These are phyloP conservation scores for Leucosticte australis DNA, from an alignment of 2,113 vertebrate genomes.

Conservation along the genomic window DNA sequence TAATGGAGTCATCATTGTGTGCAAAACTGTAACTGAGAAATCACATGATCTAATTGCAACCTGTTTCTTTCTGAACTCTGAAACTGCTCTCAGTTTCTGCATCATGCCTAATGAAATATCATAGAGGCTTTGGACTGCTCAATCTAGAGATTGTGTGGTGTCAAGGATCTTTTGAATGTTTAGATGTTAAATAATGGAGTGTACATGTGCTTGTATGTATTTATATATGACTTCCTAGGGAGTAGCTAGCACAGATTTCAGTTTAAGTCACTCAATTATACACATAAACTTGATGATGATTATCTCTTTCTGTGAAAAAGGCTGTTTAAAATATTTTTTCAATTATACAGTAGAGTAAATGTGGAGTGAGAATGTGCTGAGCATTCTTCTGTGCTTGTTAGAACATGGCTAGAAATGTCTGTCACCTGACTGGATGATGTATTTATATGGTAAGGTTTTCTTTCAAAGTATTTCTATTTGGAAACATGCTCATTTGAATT, in stretches of 20 bases:
- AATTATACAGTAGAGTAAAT: background rate
- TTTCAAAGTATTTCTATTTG: background rate
- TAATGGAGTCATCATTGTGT: background rate
- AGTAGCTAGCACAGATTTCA: background rate
- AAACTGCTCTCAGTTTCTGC: background rate
- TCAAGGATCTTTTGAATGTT: background rate
- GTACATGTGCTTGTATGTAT: rapidly evolving
- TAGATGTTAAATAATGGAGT: background rate
- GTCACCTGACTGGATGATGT: background rate
- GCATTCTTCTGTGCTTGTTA: background rate
- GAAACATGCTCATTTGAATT: background rate
- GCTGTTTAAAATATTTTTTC: background rate
- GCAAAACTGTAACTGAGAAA: background rate
- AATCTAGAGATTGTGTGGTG: background rate
- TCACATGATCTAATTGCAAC: background rate
- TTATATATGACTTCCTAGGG: background rate
- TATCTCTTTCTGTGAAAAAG: background rate
- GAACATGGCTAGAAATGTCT: background rate
- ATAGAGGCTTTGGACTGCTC: background rate
- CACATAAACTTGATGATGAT: background rate
- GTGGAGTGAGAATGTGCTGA: background rate
- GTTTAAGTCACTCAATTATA: background rate
- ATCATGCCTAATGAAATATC: background rate
- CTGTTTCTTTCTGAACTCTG: background rate
- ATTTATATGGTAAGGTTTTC: background rate